Evolutionary conservation across 92 coral and sea anemone genomes (phyloP), one percentile per base, ranked within the genome.

Genomic region (Epizoanthus fatuus): DNA sequence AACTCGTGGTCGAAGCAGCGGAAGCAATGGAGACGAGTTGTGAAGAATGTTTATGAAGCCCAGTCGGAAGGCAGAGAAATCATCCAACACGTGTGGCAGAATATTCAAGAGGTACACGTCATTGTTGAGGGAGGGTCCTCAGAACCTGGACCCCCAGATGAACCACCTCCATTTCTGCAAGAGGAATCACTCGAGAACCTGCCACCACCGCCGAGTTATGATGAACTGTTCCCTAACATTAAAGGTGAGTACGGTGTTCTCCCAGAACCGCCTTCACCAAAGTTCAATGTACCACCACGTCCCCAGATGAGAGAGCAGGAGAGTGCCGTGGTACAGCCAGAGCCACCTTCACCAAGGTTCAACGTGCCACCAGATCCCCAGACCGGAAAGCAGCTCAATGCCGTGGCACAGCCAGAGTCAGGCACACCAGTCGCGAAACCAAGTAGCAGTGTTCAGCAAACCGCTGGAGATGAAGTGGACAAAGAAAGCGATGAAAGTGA

Each of bases 11-110:
- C 92, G 49, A 88, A 91, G 72, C 84, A 85, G 40, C 84, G 95
- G 83, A 86, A 85, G 44, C 93, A 92, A 44, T 97, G 99, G 99
- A 90, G 76, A 69, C 87, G 99, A 85, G 90, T 97, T 80, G 98
- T 93, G 62, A 75, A 76, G 67, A 90, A 93, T 75, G 98, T 95
- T 51, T 93, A 90, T 67, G 97, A 97, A 74, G 98, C 99, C 17
- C 99, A 93, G 70, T 79, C 90, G 35, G 52, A 82, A 22, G 92
- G 87, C 75, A 81, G 88, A 35, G 71, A 52, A 67, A 76, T 91
- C 63, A 67, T 68, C 19, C 88, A 91, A 16, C 72, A 75, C 79
- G 88, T 71, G 8, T 91, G 91, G 91, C 79, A 87, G 11, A 74
- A 65, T 73, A 75, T 81, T 29, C 80, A 51, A 25, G 68, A 59